A percentile compares a stretch with the other conserved stretches of the same genome.
Evolutionary conservation across 2,888 invertebrate species (phyloP).

Genomic region (Polydrusus pterygomalis): DNA sequence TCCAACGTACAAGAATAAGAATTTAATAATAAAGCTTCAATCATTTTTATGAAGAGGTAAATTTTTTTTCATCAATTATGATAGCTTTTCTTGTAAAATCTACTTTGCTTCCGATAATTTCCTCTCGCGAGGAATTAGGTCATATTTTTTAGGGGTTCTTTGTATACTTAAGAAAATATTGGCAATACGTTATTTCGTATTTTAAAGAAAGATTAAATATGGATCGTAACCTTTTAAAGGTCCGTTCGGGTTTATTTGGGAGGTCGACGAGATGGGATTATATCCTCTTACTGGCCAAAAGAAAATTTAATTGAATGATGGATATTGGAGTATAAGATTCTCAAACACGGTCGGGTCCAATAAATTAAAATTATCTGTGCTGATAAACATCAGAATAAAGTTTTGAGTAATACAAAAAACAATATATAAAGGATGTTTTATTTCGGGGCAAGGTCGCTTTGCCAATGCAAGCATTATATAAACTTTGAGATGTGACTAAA

Average conservation of each 20-base stretch:
- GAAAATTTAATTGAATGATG: no score
- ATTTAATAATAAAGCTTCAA: constrained; percentile 12
- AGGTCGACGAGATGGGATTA: not conserved
- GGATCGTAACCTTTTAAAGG: not conserved
- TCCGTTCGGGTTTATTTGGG: not conserved
- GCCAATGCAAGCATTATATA: no score
- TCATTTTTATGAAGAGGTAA: constrained; percentile 11
- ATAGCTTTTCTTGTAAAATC: constrained; percentile 3
- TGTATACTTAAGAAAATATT: constrained; percentile 2
- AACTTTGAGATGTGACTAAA: no score
- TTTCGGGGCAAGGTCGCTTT: no score
- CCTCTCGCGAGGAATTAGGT: not conserved
- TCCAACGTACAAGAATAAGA: constrained; percentile 12
- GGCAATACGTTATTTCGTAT: not conserved
- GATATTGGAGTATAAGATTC: no score
- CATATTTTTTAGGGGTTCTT: not conserved
- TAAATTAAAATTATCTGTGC: no score
- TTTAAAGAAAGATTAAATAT: not conserved
- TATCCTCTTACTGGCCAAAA: not conserved
- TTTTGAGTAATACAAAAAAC: no score
- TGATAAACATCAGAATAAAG: no score
- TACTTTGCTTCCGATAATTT: not conserved
- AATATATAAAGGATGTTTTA: no score
- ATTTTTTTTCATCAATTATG: constrained; percentile 18
- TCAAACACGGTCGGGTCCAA: no score